A percentile compares a stretch with the other conserved stretches of the same genome.
Conservation (phyloP, 1,140 invertebrate species). For the Stegodyphus mimosarum region DNA sequence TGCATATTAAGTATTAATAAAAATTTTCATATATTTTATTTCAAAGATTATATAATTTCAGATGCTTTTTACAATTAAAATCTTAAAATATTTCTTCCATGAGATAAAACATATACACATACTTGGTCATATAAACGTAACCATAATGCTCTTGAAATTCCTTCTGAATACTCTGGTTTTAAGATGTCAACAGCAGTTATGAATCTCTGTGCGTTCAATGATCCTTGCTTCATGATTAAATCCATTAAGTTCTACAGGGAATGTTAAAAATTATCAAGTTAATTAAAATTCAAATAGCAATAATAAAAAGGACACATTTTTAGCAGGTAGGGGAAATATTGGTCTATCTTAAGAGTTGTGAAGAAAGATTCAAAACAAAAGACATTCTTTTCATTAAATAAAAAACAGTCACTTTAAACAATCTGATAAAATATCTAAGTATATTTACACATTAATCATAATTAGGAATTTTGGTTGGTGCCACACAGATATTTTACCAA, state of each 20-base stretch:
- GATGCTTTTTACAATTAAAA: not conserved
- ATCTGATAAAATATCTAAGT: no score
- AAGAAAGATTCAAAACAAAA: no score
- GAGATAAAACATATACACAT: not conserved
- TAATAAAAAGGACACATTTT: no score
- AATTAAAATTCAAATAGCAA: no score
- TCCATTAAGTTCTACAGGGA: slow-evolving; percentile 63
- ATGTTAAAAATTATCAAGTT: not conserved
- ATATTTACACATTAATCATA: no score
- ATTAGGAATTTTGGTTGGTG: no score
- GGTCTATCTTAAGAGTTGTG: no score
- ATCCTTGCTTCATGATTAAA: slow-evolving; percentile 66
- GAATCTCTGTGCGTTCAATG: slow-evolving; percentile 67
- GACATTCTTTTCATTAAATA: no score
- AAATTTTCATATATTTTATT: not conserved
- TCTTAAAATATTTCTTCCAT: not conserved
- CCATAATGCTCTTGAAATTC: slow-evolving; percentile 68
- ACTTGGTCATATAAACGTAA: slow-evolving; percentile 65
- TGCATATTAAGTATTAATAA: no score
- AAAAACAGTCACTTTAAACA: no score
- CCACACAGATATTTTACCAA: no score
- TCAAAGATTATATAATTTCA: not conserved
- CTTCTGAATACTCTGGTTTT: slow-evolving; percentile 65
- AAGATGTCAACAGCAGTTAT: slow-evolving; percentile 67
- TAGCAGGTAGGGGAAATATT: no score